These are phyloP conservation scores for Agrotis ipsilon DNA, from an alignment of 2,888 invertebrate species.

Conservation along the genomic window DNA sequence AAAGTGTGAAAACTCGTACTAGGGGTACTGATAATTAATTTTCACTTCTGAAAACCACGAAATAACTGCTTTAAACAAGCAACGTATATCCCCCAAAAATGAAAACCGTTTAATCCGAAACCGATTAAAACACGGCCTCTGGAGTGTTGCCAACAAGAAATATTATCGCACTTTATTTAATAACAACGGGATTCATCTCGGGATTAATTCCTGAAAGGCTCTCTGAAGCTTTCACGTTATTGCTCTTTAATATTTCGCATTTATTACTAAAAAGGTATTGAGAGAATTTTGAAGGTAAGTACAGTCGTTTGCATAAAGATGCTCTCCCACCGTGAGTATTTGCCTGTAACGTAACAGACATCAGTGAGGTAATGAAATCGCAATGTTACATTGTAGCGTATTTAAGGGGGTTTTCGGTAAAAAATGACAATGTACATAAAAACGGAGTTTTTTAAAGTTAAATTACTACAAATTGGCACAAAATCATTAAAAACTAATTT, in stretches of 20 bases:
- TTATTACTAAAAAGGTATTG: constrained; percentile 26
- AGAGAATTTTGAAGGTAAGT: background rate
- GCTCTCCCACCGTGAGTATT: no score
- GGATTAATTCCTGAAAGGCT: constrained; percentile 18
- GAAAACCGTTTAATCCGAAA: background rate
- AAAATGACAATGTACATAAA: no score
- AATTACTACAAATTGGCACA: no score
- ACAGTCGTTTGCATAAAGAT: background rate
- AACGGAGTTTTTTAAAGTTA: no score
- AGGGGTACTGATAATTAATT: no score
- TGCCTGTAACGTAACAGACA: no score
- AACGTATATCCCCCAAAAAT: background rate
- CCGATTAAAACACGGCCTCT: constrained; percentile 14
- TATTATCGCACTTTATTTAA: constrained; percentile 41
- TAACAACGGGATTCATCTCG: constrained; percentile 22
- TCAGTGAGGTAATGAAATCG: no score
- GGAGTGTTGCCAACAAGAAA: constrained; percentile 21
- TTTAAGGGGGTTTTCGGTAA: no score
- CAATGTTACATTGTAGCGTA: no score
- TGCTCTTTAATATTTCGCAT: constrained; percentile 40
- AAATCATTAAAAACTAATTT: no score
- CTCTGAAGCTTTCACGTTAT: constrained; percentile 25
- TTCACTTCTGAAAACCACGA: background rate
- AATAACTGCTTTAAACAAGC: background rate
- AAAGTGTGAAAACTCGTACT: no score